Conservation (phyloP, 2,888 invertebrate species). For the Podabrus alpinus region DNA sequence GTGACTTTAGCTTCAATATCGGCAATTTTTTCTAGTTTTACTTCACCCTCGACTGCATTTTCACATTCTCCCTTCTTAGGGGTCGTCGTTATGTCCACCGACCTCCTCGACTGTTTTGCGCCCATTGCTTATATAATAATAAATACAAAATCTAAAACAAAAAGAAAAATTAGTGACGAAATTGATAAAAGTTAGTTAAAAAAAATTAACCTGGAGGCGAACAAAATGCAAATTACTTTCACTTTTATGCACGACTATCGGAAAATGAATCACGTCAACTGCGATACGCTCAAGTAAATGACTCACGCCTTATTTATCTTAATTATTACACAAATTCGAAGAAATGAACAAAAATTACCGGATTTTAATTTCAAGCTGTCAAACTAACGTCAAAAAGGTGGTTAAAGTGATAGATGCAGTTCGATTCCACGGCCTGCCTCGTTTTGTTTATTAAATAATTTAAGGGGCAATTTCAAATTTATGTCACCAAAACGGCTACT, state of each 20-base stretch:
- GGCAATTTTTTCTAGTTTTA: slow-evolving; percentile 76
- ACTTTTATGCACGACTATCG: not conserved
- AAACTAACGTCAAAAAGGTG: not conserved
- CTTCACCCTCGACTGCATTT: slow-evolving; percentile 63
- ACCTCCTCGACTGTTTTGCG: slow-evolving; percentile 85
- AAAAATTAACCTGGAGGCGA: not conserved
- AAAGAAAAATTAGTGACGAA: not conserved
- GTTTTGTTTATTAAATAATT: not conserved
- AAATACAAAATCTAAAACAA: slow-evolving; percentile 1
- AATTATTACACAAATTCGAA: not conserved
- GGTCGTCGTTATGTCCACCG: slow-evolving; percentile 82
- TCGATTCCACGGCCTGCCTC: not conserved
- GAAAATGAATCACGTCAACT: not conserved
- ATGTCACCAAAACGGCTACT: not conserved
- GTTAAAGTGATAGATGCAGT: not conserved
- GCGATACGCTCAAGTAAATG: not conserved
- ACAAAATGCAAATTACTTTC: not conserved
- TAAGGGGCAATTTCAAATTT: not conserved
- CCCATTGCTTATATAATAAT: slow-evolving; percentile 62
- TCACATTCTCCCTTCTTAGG: slow-evolving; percentile 58
- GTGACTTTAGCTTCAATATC: slow-evolving; percentile 72
- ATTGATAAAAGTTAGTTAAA: not conserved
- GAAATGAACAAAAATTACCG: not conserved
- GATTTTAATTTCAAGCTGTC: not conserved
- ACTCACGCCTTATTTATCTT: not conserved